Base-by-base conservation (phyloP, 2,888 invertebrate species). In the Dorcus parallelipipedus region DNA sequence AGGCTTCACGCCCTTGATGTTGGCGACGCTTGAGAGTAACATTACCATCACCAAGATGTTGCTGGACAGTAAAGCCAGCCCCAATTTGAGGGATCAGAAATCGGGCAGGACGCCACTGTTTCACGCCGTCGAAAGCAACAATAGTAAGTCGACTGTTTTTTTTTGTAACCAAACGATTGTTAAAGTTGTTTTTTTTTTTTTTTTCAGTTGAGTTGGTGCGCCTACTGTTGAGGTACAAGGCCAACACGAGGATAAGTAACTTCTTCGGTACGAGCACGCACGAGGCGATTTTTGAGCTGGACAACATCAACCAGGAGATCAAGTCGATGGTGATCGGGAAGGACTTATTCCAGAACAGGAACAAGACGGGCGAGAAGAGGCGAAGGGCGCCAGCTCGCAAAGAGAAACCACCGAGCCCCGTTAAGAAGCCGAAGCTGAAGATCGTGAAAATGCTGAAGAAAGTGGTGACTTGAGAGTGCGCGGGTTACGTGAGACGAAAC, bases 1-100 rank as follows among this genome's bases (percentile, higher is more conserved):
- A 79, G 81, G 81, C 0, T 78, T 79, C 63, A 78, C 77, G 0
- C 78, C 81, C 0, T 66, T 81, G 0, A 80, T 80, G 76, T 5
- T 77, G 38, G 79, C 80, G 0, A 72, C 76, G 17, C 72, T 72
- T 48, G 45, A 71, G 1, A 80, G 78, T 1, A 65, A 65, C 3
- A 67, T 68, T 9, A 68, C 69, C 2, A 74, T 74, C 39, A 78
- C 76, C 0, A 53, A 64, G 3, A 10, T 69, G 0, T 51, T 81
- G 5, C 41, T 75, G 0, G 67, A 71, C 0, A 67, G 68, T 0
- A 67, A 71, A 0, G 73, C 76, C 0, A 38, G 58, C 0, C 55
- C 70, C 0, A 76, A 80, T 61, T 42, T 66, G 2, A 54, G 54
- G 8, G 75, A 73, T 72, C 77, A 79, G 23, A 78, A 70, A 38